Conservation (phyloP, 92 coral and sea anemone species). For the Isaurus tuberculatus region DNA sequence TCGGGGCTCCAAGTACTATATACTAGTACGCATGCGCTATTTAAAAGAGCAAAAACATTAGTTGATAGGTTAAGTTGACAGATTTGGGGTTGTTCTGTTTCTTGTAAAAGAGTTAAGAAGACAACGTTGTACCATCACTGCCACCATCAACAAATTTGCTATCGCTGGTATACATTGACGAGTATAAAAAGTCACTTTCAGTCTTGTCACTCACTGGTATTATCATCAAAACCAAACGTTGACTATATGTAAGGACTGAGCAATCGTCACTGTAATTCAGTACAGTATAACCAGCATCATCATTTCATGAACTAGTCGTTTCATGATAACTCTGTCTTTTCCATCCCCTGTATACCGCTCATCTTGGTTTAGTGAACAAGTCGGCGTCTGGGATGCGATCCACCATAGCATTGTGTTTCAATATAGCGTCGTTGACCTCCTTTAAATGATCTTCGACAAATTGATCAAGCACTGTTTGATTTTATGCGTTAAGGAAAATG, state of each 20-base stretch:
- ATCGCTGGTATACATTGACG: too few species aligned
- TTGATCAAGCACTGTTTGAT: constrained; percentile 66
- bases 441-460: constrained; percentile 67
- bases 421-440: constrained; percentile 65
- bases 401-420: constrained; percentile 62
- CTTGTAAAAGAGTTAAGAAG: too few species aligned
- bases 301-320: neutral
- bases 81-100: too few species aligned
- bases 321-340: neutral
- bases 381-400: constrained; percentile 66
- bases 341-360: neutral
- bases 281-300: neutral
- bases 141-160: too few species aligned
- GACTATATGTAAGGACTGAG: neutral
- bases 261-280: neutral
- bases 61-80: too few species aligned
- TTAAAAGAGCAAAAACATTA: too few species aligned
- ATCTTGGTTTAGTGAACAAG: constrained; percentile 60
- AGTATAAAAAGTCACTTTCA: too few species aligned
- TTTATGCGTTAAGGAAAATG: constrained; percentile 36
- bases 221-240: neutral
- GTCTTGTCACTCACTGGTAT: too few species aligned
- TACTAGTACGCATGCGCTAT: too few species aligned
- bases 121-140: too few species aligned
- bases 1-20: too few species aligned